Evolutionary conservation across 2,888 invertebrate species (phyloP).

Genomic region (Thyatira batis): DNA sequence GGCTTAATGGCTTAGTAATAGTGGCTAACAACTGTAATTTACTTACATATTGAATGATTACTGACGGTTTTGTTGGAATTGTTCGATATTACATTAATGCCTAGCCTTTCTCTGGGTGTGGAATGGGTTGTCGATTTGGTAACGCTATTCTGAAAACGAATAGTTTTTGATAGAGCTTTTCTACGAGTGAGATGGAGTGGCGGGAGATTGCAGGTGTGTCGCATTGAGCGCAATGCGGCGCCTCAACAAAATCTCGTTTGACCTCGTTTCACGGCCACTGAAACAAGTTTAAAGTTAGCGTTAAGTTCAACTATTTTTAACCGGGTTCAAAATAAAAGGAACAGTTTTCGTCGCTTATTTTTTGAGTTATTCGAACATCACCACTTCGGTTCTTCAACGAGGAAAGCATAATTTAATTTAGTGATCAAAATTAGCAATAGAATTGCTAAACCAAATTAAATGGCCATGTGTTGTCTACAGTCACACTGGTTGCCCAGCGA

Average conservation of each 20-base stretch:
- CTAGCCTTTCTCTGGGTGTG: background rate
- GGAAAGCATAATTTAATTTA: too few species aligned
- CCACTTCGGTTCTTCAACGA: background rate
- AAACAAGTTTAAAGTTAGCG: slow-evolving; percentile 16
- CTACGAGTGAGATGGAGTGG: slow-evolving; percentile 40
- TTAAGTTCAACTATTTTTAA: background rate
- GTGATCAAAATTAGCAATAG: background rate
- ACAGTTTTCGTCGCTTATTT: background rate
- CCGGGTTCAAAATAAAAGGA: too few species aligned
- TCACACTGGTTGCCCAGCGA: slow-evolving; percentile 37
- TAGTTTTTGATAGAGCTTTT: background rate
- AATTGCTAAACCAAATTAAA: background rate
- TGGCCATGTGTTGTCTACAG: background rate
- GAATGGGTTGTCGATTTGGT: background rate
- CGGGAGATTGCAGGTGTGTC: slow-evolving; percentile 62
- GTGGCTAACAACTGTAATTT: slow-evolving; percentile 19
- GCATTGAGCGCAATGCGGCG: slow-evolving; percentile 75
- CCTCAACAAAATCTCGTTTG: slow-evolving; percentile 58
- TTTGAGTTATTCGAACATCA: background rate
- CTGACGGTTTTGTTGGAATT: slow-evolving; percentile 1
- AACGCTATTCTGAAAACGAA: background rate
- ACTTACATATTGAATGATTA: slow-evolving; percentile 26
- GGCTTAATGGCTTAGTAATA: slow-evolving; percentile 6
- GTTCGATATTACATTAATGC: background rate
- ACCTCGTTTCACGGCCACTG: slow-evolving; percentile 64